phyloP scores from a whole-genome alignment of 2,113 vertebrate species.

The Sinocyclocheilus maitianheensis region DNA sequence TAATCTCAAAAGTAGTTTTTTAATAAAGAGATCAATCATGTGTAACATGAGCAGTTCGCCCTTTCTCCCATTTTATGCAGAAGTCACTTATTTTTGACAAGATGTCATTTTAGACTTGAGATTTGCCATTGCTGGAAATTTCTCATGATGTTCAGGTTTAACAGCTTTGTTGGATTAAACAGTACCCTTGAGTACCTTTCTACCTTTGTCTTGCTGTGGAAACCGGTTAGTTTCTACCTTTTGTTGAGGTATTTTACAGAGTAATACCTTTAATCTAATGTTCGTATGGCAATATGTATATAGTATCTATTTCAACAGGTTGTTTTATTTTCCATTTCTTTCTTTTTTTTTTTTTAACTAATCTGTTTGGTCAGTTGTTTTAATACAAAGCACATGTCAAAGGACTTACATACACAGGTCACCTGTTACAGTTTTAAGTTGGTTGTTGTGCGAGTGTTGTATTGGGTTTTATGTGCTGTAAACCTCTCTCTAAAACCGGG shows the following conservation, averaged over 20 bases:
- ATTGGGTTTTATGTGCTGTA: conserved; percentile 58
- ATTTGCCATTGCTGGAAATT: conserved; percentile 45
- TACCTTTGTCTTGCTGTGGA: conserved; percentile 55
- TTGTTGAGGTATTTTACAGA: conserved; percentile 60
- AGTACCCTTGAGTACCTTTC: conserved; percentile 54
- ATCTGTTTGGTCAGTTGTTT: conserved; percentile 55
- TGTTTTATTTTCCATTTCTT: conserved; percentile 2
- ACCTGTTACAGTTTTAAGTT: conserved; percentile 51
- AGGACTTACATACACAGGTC: conserved; percentile 38
- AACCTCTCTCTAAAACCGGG: conserved; percentile 46
- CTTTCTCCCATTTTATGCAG: background rate
- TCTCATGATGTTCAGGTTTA: conserved; percentile 45
- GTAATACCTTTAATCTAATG: conserved; percentile 60
- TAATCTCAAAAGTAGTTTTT: conserved; percentile 41
- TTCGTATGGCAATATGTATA: conserved; percentile 69
- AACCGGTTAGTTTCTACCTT: conserved; percentile 57
- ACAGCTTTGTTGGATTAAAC: conserved; percentile 58
- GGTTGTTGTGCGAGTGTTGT: conserved; percentile 56
- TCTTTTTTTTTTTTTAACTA: conserved; percentile 46
- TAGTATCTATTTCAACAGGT: conserved; percentile 61
- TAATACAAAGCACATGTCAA: conserved; percentile 57
- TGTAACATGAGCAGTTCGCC: conserved; percentile 31
- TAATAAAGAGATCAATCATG: conserved; percentile 24
- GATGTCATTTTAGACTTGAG: background rate
- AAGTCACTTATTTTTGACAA: conserved; percentile 30